A percentile compares a stretch with the other conserved stretches of the same genome.
Conservation (phyloP, 2,113 vertebrate species). For the Bos taurus region DNA sequence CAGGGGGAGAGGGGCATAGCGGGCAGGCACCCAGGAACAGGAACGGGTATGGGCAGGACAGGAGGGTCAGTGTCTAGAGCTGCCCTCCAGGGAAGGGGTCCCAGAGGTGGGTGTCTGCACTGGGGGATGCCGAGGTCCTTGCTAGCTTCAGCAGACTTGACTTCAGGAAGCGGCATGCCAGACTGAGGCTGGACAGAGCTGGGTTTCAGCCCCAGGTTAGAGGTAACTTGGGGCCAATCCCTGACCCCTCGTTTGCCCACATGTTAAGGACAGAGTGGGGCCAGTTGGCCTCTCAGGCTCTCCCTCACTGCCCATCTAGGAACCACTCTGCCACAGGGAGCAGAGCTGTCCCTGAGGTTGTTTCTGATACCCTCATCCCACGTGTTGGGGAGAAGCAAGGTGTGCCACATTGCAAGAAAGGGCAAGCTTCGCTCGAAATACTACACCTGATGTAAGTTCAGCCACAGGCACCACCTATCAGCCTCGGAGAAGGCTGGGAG, state of each 20-base stretch:
- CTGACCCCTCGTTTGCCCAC: background rate
- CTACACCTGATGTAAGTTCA: accelerated
- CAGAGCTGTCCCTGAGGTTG: background rate
- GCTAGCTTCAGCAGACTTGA: accelerated
- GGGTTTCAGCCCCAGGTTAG: background rate
- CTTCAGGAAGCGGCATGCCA: accelerated
- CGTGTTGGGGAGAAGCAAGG: accelerated
- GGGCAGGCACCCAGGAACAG: background rate
- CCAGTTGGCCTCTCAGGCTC: background rate
- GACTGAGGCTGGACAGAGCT: accelerated
- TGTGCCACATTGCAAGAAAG: background rate
- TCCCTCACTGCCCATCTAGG: background rate
- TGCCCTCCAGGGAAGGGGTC: background rate
- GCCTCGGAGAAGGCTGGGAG: background rate
- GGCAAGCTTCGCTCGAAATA: accelerated
- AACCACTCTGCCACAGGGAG: accelerated
- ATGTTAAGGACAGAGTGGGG: background rate
- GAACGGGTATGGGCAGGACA: no score
- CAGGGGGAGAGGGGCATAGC: background rate
- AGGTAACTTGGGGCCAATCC: background rate
- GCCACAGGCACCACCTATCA: accelerated
- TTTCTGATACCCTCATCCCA: background rate
- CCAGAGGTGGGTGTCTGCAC: accelerated
- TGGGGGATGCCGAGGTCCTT: background rate
- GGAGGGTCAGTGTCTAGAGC: background rate